phyloP scores from a whole-genome alignment of 2,797 vertebrate species.

The Dipus sagitta region DNA sequence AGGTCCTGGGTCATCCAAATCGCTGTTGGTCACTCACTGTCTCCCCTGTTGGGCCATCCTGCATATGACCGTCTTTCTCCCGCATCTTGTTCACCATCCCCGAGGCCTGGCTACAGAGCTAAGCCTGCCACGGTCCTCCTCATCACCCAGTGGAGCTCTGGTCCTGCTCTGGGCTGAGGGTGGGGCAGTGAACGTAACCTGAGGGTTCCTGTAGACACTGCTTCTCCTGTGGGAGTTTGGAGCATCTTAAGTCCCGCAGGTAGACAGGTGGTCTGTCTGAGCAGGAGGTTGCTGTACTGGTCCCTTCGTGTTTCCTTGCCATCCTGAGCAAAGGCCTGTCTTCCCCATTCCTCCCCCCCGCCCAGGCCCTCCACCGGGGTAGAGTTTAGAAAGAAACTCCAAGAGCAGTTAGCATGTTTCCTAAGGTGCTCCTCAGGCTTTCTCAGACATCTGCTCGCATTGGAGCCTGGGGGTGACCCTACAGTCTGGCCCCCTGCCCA shows the following conservation, averaged over 20 bases:
- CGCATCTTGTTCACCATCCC: background rate
- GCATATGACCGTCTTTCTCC: background rate
- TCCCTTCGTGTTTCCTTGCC: background rate
- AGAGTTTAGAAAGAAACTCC: constrained; percentile 9
- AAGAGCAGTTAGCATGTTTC: background rate
- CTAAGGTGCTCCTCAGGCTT: background rate
- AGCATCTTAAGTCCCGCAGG: constrained; percentile 16
- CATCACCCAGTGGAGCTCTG: background rate
- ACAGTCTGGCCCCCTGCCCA: background rate
- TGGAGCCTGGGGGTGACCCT: background rate
- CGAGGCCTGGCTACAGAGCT: background rate
- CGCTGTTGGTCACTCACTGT: background rate
- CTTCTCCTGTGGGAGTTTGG: background rate
- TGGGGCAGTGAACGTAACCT: constrained; percentile 23
- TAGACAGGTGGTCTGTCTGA: background rate
- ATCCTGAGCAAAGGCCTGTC: background rate
- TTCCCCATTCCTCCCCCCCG: background rate
- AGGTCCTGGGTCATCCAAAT: background rate
- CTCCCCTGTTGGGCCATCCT: constrained; percentile 32
- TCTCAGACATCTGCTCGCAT: background rate
- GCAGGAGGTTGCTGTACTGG: background rate
- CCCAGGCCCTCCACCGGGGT: background rate
- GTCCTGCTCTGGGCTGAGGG: background rate
- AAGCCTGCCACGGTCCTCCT: constrained; percentile 24
- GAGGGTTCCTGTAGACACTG: background rate